Evolutionary conservation across 2,113 vertebrate genomes (phyloP).

Genomic region (Lophius piscatorius): DNA sequence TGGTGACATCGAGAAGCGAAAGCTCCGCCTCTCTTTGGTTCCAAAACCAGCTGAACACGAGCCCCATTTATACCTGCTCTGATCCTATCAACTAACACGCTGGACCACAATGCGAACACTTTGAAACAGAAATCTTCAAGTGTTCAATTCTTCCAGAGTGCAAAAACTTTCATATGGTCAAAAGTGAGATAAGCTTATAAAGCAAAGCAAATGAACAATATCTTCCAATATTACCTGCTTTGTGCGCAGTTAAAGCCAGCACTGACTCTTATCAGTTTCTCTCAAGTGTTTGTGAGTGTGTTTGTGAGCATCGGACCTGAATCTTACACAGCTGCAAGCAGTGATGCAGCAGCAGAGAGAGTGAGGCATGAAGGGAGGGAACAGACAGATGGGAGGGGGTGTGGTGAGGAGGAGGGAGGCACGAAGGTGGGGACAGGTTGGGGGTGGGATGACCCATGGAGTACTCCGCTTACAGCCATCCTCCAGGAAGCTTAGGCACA

Average conservation of each 20-base stretch:
- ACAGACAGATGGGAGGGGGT: not conserved
- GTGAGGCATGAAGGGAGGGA: constrained; percentile 9
- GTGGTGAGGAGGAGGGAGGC: constrained; percentile 1
- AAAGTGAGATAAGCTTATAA: not conserved
- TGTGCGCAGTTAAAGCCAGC: not conserved
- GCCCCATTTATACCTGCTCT: constrained; percentile 38
- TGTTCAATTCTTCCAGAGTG: not conserved
- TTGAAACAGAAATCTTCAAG: too few species aligned
- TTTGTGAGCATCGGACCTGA: constrained; percentile 11
- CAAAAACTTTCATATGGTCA: not conserved
- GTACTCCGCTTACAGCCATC: not conserved
- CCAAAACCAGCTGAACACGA: constrained; percentile 54
- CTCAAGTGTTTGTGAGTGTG: not conserved
- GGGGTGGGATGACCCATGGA: not conserved
- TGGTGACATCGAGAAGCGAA: constrained; percentile 12
- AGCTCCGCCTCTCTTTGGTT: constrained; percentile 12
- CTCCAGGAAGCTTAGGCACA: not conserved
- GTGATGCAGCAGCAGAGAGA: constrained; percentile 2
- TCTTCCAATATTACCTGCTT: too few species aligned
- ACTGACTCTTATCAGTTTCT: not conserved
- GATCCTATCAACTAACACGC: too few species aligned
- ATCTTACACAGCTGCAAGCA: constrained; percentile 26
- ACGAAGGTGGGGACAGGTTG: not conserved
- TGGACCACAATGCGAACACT: too few species aligned
- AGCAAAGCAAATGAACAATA: not conserved